These are phyloP conservation scores for Austrofundulus limnaeus DNA, from an alignment of 2,113 vertebrate species.

Conservation along the genomic window DNA sequence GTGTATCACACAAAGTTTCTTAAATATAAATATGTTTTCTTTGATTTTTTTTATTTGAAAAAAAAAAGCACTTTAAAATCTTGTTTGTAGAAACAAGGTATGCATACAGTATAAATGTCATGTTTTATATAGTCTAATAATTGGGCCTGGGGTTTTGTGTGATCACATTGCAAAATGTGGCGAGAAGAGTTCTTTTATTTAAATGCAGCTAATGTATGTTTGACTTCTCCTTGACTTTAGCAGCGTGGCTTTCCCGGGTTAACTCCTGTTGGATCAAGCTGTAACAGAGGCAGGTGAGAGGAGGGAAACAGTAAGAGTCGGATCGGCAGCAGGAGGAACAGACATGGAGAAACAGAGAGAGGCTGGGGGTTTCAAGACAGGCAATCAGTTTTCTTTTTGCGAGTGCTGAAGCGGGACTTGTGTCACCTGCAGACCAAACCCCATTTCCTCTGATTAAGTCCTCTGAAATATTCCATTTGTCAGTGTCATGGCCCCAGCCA, in stretches of 20 bases:
- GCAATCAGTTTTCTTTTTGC: constrained; percentile 88
- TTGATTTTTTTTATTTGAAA: no score
- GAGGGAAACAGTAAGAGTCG: constrained; percentile 21
- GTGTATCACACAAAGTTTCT: no score
- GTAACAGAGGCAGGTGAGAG: constrained; percentile 42
- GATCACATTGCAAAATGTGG: not conserved
- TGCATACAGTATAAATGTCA: no score
- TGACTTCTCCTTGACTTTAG: not conserved
- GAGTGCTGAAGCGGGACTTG: constrained; percentile 85
- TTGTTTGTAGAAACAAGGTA: no score
- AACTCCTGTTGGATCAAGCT: constrained; percentile 62
- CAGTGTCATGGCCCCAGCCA: constrained; percentile 87
- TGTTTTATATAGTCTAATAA: no score
- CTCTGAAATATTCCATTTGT: constrained; percentile 94
- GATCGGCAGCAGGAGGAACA: constrained; percentile 18
- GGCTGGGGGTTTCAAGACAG: constrained; percentile 63
- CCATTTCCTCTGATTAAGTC: constrained; percentile 96
- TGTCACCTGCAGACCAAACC: constrained; percentile 92
- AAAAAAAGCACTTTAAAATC: no score
- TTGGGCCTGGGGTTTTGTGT: no score
- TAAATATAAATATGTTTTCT: no score
- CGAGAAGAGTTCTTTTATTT: not conserved
- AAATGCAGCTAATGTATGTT: not conserved
- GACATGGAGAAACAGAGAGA: constrained; percentile 39
- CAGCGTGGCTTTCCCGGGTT: not conserved